phyloP scores from a whole-genome alignment of 2,797 vertebrate species.

The Xenopus petersii region DNA sequence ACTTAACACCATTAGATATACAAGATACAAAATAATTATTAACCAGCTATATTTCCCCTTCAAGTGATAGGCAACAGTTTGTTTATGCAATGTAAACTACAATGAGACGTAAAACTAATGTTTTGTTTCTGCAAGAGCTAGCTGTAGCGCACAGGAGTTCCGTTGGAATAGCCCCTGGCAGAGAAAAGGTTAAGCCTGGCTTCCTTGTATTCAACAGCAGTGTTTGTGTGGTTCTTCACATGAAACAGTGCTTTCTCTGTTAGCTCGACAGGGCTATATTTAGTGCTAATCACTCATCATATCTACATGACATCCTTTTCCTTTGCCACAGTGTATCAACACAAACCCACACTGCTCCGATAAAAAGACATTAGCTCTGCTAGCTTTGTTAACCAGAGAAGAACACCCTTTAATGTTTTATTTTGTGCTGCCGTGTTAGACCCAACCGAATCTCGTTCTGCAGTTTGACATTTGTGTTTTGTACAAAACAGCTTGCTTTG shows the following conservation, averaged over 20 bases:
- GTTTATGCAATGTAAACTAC: too few species aligned
- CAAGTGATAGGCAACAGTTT: too few species aligned
- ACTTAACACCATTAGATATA: too few species aligned
- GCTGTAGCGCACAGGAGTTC: too few species aligned
- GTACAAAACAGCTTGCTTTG: too few species aligned
- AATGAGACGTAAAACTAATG: too few species aligned
- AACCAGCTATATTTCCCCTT: too few species aligned
- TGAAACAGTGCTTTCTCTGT: conserved; percentile 53
- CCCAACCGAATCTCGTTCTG: not conserved
- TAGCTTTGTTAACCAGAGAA: conserved; percentile 29
- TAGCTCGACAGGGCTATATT: conserved; percentile 47
- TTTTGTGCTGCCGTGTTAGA: not conserved
- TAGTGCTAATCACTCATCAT: conserved; percentile 52
- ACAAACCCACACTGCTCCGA: conserved; percentile 32
- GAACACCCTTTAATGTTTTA: conserved; percentile 11
- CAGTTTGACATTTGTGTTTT: too few species aligned
- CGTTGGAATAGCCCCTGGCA: conserved; percentile 25
- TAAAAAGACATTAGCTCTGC: conserved; percentile 34
- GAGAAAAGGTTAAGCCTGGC: conserved; percentile 35
- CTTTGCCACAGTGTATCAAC: conserved; percentile 48
- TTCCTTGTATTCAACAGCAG: conserved; percentile 45
- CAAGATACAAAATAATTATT: too few species aligned
- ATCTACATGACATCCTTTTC: conserved; percentile 45
- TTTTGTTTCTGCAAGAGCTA: too few species aligned
- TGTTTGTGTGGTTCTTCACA: conserved; percentile 50